Evolutionary conservation across 2,888 invertebrate species (phyloP).

Genomic region (Heliconius ethilla): DNA sequence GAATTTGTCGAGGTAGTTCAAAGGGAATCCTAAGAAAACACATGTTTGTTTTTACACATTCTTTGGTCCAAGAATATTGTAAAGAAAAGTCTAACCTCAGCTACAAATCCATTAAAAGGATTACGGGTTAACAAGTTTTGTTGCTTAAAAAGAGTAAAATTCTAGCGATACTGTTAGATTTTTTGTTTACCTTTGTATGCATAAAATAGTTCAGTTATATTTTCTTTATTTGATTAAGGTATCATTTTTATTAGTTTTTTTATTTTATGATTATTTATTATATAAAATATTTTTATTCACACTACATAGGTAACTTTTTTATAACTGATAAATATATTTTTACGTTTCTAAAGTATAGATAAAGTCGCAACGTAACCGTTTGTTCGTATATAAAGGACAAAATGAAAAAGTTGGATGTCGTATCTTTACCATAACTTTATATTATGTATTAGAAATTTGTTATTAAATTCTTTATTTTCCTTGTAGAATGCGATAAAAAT

Average conservation of each 20-base stretch:
- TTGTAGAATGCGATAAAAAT: background rate
- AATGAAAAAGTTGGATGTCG: background rate
- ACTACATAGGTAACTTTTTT: background rate
- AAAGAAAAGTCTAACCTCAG: background rate
- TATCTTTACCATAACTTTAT: background rate
- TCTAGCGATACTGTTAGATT: background rate
- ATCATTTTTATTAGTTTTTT: background rate
- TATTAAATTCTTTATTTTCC: background rate
- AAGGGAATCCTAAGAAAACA: slow-evolving; percentile 4
- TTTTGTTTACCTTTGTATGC: background rate
- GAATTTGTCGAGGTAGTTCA: slow-evolving; percentile 1
- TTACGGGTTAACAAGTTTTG: background rate
- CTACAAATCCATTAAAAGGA: background rate
- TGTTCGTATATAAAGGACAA: background rate
- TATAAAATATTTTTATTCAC: too few species aligned
- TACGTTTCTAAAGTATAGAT: background rate
- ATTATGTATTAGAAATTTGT: background rate
- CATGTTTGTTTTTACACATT: background rate
- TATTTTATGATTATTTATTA: background rate
- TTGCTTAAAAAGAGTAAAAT: background rate
- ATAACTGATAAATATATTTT: background rate
- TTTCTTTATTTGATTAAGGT: background rate
- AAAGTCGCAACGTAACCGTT: background rate
- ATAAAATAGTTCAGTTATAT: background rate
- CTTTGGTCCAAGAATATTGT: background rate